phyloP scores from a whole-genome alignment of 2,797 vertebrate genomes.

The Meriones psammophilus region DNA sequence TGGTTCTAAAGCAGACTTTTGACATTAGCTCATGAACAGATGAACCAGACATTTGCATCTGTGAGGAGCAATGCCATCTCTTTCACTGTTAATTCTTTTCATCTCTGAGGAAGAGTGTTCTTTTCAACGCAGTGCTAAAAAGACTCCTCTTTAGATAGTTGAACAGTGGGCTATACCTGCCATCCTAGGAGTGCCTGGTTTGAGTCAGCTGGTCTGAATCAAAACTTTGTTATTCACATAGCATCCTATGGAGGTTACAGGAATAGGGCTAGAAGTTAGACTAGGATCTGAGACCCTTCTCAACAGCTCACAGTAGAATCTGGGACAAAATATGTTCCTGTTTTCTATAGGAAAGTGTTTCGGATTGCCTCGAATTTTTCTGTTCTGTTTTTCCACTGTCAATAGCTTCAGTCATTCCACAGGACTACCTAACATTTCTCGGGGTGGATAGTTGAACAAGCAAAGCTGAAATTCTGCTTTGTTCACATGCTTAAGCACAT shows the following conservation, averaged over 20 bases:
- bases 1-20: conserved; percentile 47
- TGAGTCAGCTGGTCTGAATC: not conserved
- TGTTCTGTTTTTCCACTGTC: not conserved
- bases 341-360: conserved; percentile 27
- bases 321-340: not conserved
- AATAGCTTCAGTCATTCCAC: not conserved
- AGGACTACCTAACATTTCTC: not conserved
- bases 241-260: not conserved
- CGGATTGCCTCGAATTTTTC: not conserved
- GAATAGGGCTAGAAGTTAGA: conserved; percentile 12
- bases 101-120: conserved; percentile 54
- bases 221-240: not conserved
- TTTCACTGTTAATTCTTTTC: conserved; percentile 55
- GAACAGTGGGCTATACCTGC: not conserved
- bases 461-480: not conserved
- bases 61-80: not conserved
- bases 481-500: not conserved
- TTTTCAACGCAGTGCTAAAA: conserved; percentile 21
- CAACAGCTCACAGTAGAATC: not conserved
- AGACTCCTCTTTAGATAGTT: not conserved
- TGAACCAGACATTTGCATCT: conserved; percentile 23
- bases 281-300: not conserved
- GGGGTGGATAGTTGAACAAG: conserved; percentile 3
- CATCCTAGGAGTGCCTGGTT: not conserved
- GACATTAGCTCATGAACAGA: conserved; percentile 49